Conservation (phyloP, 1,140 invertebrate species). For the Acyrthosiphon pisum region DNA sequence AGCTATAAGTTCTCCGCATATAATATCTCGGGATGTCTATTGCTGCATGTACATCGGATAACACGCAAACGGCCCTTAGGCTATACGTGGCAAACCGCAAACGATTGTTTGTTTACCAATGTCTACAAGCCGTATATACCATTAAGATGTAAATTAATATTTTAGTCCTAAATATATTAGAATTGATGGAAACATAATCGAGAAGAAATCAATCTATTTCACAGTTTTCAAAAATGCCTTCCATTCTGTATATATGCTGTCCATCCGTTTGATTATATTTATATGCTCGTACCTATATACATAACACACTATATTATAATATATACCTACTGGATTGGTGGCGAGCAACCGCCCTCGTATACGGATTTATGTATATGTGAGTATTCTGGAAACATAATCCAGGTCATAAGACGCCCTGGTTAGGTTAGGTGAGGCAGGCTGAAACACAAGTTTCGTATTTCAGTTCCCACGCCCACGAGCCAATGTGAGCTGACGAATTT, state of each 20-base stretch:
- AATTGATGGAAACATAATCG: background rate
- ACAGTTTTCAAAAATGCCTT: background rate
- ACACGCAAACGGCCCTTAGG: background rate
- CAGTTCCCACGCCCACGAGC: background rate
- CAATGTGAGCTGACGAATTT: background rate
- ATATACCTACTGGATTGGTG: background rate
- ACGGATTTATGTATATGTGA: background rate
- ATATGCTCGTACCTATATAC: background rate
- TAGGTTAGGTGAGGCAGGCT: background rate
- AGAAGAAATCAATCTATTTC: background rate
- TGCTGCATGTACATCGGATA: background rate
- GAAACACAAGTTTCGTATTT: constrained; percentile 15
- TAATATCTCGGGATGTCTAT: background rate
- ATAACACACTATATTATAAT: background rate
- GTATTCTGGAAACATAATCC: background rate
- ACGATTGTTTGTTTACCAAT: background rate
- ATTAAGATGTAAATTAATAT: background rate
- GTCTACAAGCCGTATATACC: background rate
- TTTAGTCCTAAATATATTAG: background rate
- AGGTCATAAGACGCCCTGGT: background rate
- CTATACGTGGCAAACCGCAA: background rate
- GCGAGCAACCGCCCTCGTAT: background rate
- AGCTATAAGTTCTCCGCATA: background rate
- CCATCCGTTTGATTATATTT: background rate
- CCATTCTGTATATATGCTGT: background rate